Evolutionary conservation across 1,140 invertebrate species (phyloP), one percentile per base, ranked within the genome.

Genomic region (Ladona fulva): DNA sequence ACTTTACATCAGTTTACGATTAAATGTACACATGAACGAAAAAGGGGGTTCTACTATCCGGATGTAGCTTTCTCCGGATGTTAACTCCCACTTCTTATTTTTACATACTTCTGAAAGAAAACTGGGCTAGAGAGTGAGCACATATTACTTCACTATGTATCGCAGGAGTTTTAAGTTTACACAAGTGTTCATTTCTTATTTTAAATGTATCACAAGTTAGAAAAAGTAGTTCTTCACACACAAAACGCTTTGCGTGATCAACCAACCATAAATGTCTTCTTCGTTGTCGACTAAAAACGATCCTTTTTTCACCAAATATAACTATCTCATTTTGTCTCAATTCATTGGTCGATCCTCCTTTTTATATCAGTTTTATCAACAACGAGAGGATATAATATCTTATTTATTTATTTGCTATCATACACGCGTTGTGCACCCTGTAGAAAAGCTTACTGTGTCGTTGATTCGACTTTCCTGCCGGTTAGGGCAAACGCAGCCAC

Each of bases 371-470:
- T 66, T 66, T 66, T 66, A n/a, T 22, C 52, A 66, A 66, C n/a
- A 66, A 66, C 52, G 52, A 66, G 52, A 66, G 52, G 52, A 66
- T 66, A 66, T 66, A 66, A 66, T 66, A 66, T 66, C 14, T 19
- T 66, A 66, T 19, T 66, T 52, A 52, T 52, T 52, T 66, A 66
- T 66, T 66, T 66, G 52, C 52, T 66, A 66, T 66, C 52, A 66
- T 66, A 66, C 52, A 66, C 52, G 52, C 52, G 52, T 66, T 19
- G 52, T 66, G 52, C 52, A 66, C 52, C 52, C 52, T 66, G 52
- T 66, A 37, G 52, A 66, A 66, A 66, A 66, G 52, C 52, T 66
- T 66, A 66, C 52, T 66, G 52, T 66, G 52, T 66, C 52, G 52
- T 66, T 66, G 14, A 66, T 66, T 66, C 52, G 52, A 66, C 52